These are phyloP conservation scores for Zoanthus sansibaricus DNA, from an alignment of 92 coral and sea anemone species.

Conservation along the genomic window DNA sequence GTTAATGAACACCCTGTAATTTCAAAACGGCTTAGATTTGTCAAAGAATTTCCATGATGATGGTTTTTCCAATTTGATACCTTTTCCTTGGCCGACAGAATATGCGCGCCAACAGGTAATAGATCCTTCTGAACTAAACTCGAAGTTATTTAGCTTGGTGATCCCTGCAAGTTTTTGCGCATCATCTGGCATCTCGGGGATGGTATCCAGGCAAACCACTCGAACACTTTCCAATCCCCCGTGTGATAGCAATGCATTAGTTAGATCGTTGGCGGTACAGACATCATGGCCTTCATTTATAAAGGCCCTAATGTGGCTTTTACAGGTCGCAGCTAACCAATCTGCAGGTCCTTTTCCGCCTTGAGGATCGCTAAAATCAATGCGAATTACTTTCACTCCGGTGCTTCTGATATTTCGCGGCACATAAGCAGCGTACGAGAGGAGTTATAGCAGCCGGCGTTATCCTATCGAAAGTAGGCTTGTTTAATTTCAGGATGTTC, in stretches of 20 bases:
- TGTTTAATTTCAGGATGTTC: too few relatives aligned
- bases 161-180: slow-evolving; percentile 42
- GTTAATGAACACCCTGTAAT: too few relatives aligned
- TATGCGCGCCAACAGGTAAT: slow-evolving; percentile 55
- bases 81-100: slow-evolving; percentile 58
- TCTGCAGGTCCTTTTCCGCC: background rate
- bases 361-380: slow-evolving; percentile 1
- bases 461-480: too few relatives aligned
- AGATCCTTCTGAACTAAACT: slow-evolving; percentile 44
- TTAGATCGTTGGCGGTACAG: too few relatives aligned
- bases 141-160: slow-evolving; percentile 60
- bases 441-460: too few relatives aligned
- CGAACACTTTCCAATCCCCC: slow-evolving; percentile 60
- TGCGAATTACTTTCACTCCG: background rate
- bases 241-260: slow-evolving; percentile 30
- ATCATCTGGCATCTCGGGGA: slow-evolving; percentile 44
- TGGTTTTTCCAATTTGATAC: slow-evolving; percentile 40
- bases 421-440: too few relatives aligned
- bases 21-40: background rate
- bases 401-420: too few relatives aligned
- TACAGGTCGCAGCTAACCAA: too few relatives aligned
- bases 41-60: background rate
- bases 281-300: too few relatives aligned
- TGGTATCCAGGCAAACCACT: slow-evolving; percentile 52
- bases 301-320: too few relatives aligned